Evolutionary conservation across 2,888 invertebrate species (phyloP), one percentile per base, ranked within the genome.

Genomic region (Tinea trinotella): DNA sequence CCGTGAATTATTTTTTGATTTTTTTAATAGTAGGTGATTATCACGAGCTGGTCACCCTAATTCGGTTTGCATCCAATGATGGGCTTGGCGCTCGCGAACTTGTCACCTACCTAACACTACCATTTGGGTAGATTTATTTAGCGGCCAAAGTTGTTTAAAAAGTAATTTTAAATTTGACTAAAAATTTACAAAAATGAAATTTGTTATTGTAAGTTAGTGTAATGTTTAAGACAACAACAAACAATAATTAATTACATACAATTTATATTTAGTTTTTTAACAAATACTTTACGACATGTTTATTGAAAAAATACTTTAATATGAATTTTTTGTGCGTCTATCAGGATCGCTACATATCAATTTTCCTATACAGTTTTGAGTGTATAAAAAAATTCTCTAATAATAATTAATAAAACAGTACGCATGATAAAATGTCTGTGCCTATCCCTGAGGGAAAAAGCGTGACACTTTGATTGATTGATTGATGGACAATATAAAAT

Each of bases 291-390:
- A 71, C 71, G 68, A 68, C 69, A 68, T 77, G 74, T 77, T 79
- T 76, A 62, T 71, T 67, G 57, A 62, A 63, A 61, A 64, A 70
- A 69, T 70, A 78, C 74, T 66, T 73, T 75, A 71, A 69, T 68
- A 76, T 72, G 67, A 70, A 73, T 76, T 79, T 70, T 74, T 74
- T 80, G 74, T 72, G 61, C 52, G 61, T 75, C 40, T 4, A 7
- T 12, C 40, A 40, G n/a, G 7, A 12, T 40, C 40, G 40, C 13
- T 40, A 40, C 13, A 40, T 40, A 15, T n/a, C 40, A 40, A 13
- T 40, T 4, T 35, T 9, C 6, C 10, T 12, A n/a, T 35, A 35
- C 10, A 12, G 4, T 35, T 35, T 35, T 22, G 4, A 22, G 22
- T 22, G 22, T n/a, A 22, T 22, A 22, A 22, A n/a, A n/a, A n/a